Conservation (phyloP, 2,797 vertebrate genomes). For the Phaenicophaeus curvirostris region DNA sequence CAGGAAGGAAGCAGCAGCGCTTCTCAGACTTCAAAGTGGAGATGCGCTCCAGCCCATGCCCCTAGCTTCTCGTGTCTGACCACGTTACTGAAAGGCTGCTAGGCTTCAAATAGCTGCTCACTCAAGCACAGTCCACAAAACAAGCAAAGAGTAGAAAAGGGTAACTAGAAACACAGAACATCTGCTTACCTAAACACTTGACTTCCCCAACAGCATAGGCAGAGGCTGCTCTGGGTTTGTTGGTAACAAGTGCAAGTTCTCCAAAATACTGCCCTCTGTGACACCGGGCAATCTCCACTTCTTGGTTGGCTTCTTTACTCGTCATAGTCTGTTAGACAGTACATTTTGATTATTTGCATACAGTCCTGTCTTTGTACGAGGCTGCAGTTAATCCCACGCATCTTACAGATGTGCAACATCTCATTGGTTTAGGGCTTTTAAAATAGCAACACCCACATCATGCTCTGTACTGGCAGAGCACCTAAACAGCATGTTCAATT, state of each 20-base stretch:
- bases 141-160: neutral
- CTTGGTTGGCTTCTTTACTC: slow-evolving; percentile 88
- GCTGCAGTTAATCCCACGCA: neutral
- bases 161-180: neutral
- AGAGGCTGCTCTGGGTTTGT: slow-evolving; percentile 97
- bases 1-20: neutral
- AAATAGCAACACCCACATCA: neutral
- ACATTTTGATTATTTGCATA: neutral
- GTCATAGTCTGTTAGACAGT: slow-evolving; percentile 86
- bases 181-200: slow-evolving; percentile 94
- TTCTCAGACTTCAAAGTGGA: neutral
- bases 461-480: neutral
- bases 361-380: neutral
- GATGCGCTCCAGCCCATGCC: neutral
- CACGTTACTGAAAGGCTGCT: neutral
- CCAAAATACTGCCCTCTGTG: slow-evolving; percentile 97
- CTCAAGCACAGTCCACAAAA: neutral
- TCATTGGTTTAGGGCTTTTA: neutral
- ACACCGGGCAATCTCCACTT: slow-evolving; percentile 94
- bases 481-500: neutral
- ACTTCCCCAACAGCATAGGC: slow-evolving; percentile 92
- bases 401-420: neutral
- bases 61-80: neutral
- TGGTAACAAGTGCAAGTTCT: slow-evolving; percentile 97
- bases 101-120: neutral